Evolutionary conservation across 2,888 invertebrate genomes (phyloP), one percentile per base, ranked within the genome.

Genomic region (Steinernema scapterisci): DNA sequence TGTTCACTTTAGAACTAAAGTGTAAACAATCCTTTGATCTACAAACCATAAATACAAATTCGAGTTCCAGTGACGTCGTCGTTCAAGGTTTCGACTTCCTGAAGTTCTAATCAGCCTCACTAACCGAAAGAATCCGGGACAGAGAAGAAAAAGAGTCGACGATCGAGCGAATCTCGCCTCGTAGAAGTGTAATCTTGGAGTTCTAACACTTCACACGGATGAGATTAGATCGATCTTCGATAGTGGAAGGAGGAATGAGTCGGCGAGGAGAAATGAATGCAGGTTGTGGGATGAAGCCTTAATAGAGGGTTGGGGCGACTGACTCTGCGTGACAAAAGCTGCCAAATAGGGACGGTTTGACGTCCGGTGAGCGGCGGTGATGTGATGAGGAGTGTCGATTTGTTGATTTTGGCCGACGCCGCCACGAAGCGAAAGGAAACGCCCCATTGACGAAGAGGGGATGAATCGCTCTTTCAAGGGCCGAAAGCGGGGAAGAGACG

Each of bases 261-360:
- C 38, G 38, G 38, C 16, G 54, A 6, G 19, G 51, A 51, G 11
- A 19, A 19, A 9, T 25, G 25, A 25, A 21, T 16, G 27, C 25
- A 31, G 38, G 31, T 25, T 63, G 25, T 38, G 38, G 38, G 38
- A 38, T 38, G 38, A 38, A 38, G 38, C 38, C 38, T 38, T 38
- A 38, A 38, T 38, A 38, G 38, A 38, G 38, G 38, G 38, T 38
- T 38, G 38, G 63, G 16, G 27, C 63, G 63, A 7, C 63, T 63
- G 63, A 63, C 38, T 54, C 19, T 16, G 31, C 16, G 23, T 63
- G 63, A 63, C 63, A 31, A 63, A 63, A 63, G 63, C 63, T 63
- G 63, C 63, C 63, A 63, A 63, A 63, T 63, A 63, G 31, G 63
- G 63, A 63, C 63, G 63, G 63, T 63, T 63, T 63, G 63, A 63